Base-by-base conservation (phyloP, 1,140 invertebrate species). In the Zaprionus ghesquierei region DNA sequence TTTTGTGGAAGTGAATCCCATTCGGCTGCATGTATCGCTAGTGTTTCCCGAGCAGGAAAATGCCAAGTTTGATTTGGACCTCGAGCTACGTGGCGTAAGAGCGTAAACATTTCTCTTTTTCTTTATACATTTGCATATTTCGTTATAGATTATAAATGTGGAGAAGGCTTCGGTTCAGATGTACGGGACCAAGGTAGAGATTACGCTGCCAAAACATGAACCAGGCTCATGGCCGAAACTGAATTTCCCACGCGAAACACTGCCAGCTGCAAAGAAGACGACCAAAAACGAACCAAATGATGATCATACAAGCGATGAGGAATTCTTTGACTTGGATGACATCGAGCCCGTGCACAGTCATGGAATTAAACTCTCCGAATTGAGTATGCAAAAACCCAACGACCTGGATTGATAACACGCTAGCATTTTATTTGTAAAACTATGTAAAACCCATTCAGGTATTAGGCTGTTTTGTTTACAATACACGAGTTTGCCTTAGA, bases 111-210 rank as follows among this genome's bases (percentile, higher is more conserved):
- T 15, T 6, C 3, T 3, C 35, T 38, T 22, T 22, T 29, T 53
- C 44, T 27, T 38, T 46, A 12, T 25, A 46, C 60, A 54, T 65
- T 5, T 5, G 20, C 8, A n/a, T 15, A 15, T 10, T 15, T 18
- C 3, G 2, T 13, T 54, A 2, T 75, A 97, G 96, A 93, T 97
- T 58, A 93, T 97, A 18, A 93, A 95, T 90, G 93, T 97, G 13
- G 92, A 92, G 38, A 93, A 95, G 60, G 96, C 96, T 85, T 93
- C 92, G 74, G 96, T 96, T 1, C 94, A 94, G 13, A 97, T 99
- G 95, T 93, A 96, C 72, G 96, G 96, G 53, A 96, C 98, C n/a
- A 99, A 99, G 94, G 95, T 99, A 18, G 98, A 99, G 93, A 96
- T 99, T 10, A 98, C 96, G 81, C 89, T 99, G 81, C 96, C 95